Conservation (phyloP, 2,888 invertebrate genomes). For the Pollenia labialis region DNA sequence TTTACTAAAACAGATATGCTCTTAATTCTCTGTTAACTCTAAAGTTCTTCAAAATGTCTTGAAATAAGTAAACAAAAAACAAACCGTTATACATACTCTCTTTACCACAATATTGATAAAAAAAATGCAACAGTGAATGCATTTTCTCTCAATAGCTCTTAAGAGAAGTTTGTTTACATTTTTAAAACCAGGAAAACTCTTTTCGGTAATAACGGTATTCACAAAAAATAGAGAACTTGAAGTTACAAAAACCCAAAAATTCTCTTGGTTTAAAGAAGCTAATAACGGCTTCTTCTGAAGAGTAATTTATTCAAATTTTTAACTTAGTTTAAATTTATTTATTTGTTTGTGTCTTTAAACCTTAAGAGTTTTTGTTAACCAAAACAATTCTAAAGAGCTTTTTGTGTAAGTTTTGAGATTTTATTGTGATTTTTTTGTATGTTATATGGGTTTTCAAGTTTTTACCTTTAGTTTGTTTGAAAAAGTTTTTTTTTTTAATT, state of each 20-base stretch:
- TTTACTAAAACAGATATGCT: not conserved
- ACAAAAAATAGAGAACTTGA: not conserved
- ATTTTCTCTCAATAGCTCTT: not conserved
- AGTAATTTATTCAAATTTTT: not conserved
- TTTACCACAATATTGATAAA: not conserved
- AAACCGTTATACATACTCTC: conserved; percentile 14
- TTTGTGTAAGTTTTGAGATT: conserved; percentile 16
- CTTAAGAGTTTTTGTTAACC: not conserved
- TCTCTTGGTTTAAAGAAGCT: not conserved
- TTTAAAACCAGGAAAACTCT: not conserved
- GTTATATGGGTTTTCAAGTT: conserved; percentile 13
- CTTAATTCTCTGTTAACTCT: not conserved
- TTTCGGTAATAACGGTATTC: conserved; percentile 24
- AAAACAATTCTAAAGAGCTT: conserved; percentile 7
- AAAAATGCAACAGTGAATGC: conserved; percentile 70
- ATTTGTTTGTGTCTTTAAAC: not conserved
- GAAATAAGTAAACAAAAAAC: not conserved
- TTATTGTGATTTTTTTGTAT: not conserved
- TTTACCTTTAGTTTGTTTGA: conserved; percentile 14
- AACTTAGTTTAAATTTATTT: not conserved
- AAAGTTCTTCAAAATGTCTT: not conserved
- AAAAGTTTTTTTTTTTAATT: no score
- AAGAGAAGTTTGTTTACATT: conserved; percentile 26
- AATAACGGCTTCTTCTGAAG: not conserved
- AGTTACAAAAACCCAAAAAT: no score